Base-by-base conservation (phyloP, 2,888 invertebrate species). In the Apomyelois bistriatella region DNA sequence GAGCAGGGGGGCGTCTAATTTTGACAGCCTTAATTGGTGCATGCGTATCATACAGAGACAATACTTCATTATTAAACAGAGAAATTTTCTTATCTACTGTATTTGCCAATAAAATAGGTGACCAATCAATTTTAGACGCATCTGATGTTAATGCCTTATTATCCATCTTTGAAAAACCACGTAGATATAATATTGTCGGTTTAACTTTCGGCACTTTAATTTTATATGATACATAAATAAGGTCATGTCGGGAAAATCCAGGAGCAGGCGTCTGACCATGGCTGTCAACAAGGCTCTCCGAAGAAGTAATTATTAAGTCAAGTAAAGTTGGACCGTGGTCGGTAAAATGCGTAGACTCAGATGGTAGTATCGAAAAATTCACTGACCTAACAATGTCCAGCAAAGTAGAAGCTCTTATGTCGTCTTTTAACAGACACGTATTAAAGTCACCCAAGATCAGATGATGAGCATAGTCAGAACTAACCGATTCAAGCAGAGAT, bases 221-320 rank as follows among this genome's bases (percentile, higher is more conserved):
- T 56, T 58, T 61, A 61, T 36, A 68, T 60, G 64, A 58, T 66
- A 49, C 48, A 6, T 15, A 38, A 3, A 38, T 13, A 15, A 38
- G 38, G 15, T 38, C 38, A 38, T 38, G 13, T 5, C 15, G 38
- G 15, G 38, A 38, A 15, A 38, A 38, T 13, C 38, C 38, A 4
- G 38, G 38, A 5, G 38, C 38, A 4, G 36, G 36, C 4, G 1
- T 36, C 5, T 36, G 36, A 36, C 36, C 36, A 12, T 12, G 36
- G 5, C 36, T 36, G 36, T 8, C 36, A 36, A 36, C 36, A n/a
- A 36, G 36, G 3, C n/a, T 12, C 5, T n/a, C 38, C 2, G 38
- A 6, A 3, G 38, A 38, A 3, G 38, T 15, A 1, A 38, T 8
- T 4, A 38, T 38, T 13, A 38, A 38, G 15, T 38, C 15, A 38